These are phyloP conservation scores for Polyodon spathula DNA, from an alignment of 2,113 vertebrate genomes.

Conservation along the genomic window DNA sequence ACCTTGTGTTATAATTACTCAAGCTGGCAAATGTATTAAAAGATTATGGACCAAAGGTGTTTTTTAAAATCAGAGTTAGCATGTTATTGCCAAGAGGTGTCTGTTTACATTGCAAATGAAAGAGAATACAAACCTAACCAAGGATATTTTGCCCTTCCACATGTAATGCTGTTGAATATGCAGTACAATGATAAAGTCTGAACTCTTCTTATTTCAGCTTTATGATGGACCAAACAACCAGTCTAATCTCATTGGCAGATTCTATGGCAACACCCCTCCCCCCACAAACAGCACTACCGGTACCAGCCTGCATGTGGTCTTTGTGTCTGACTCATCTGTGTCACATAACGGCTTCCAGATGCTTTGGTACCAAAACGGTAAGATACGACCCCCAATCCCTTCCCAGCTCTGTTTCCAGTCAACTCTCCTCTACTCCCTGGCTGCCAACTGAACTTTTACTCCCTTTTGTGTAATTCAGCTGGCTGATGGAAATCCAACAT, in stretches of 20 bases:
- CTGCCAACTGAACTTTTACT: not conserved
- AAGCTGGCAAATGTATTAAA: too few relatives aligned
- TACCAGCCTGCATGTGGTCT: slow-evolving; percentile 64
- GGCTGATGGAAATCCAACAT: too few relatives aligned
- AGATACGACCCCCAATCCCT: slow-evolving; percentile 30
- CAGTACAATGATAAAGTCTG: too few relatives aligned
- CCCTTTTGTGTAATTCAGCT: too few relatives aligned
- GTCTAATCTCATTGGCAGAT: slow-evolving; percentile 63
- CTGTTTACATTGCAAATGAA: too few relatives aligned
- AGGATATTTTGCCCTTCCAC: not conserved
- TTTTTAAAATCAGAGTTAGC: too few relatives aligned
- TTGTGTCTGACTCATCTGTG: slow-evolving; percentile 54
- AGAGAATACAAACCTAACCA: too few relatives aligned
- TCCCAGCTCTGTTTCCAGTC: slow-evolving; percentile 5
- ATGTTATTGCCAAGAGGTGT: too few relatives aligned
- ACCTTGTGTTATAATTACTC: too few relatives aligned
- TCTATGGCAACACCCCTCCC: slow-evolving; percentile 60
- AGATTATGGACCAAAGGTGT: too few relatives aligned
- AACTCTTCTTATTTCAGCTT: slow-evolving; percentile 54
- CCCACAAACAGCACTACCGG: slow-evolving; percentile 53
- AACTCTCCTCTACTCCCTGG: not conserved
- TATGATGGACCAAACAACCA: slow-evolving; percentile 65
- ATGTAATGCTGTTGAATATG: not conserved
- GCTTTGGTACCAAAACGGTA: slow-evolving; percentile 80
- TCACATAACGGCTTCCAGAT: slow-evolving; percentile 76